Conservation (phyloP, 2,113 vertebrate species). For the Sebastes fasciatus region DNA sequence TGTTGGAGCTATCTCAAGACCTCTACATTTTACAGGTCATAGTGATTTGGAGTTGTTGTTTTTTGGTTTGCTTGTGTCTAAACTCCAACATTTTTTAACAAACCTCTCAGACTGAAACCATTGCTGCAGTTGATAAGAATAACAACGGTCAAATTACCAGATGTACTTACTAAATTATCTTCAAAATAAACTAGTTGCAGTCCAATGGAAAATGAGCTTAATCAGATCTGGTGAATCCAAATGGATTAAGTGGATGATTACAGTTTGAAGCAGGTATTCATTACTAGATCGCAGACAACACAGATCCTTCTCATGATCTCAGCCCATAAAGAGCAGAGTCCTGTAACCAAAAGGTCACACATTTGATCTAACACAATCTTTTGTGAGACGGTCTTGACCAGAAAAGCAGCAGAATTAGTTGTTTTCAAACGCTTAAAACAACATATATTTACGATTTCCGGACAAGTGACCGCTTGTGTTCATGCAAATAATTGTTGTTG, state of each 20-base stretch:
- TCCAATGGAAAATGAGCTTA: conserved; percentile 24
- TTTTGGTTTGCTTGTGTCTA: too few relatives aligned
- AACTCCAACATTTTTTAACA: too few relatives aligned
- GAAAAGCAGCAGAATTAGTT: not conserved
- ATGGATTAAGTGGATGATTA: conserved; percentile 58
- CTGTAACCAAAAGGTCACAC: not conserved
- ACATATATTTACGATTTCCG: too few relatives aligned
- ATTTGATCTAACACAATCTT: not conserved
- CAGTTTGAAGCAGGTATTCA: conserved; percentile 36
- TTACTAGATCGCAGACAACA: conserved; percentile 6
- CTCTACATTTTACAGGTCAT: too few relatives aligned
- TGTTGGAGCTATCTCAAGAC: too few relatives aligned
- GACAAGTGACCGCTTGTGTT: not conserved
- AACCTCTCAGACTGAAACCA: not conserved
- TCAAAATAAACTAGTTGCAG: conserved; percentile 17
- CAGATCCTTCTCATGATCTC: not conserved
- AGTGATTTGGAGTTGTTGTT: too few relatives aligned
- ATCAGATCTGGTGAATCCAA: conserved; percentile 44
- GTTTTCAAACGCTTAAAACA: not conserved
- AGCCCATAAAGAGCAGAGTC: not conserved
- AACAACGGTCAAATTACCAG: conserved; percentile 8
- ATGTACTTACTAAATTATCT: conserved; percentile 21
- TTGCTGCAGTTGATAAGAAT: not conserved
- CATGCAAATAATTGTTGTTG: not conserved
- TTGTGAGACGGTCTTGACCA: not conserved